Evolutionary conservation across 2,888 invertebrate species (phyloP).

Genomic region (Merodon equestris): DNA sequence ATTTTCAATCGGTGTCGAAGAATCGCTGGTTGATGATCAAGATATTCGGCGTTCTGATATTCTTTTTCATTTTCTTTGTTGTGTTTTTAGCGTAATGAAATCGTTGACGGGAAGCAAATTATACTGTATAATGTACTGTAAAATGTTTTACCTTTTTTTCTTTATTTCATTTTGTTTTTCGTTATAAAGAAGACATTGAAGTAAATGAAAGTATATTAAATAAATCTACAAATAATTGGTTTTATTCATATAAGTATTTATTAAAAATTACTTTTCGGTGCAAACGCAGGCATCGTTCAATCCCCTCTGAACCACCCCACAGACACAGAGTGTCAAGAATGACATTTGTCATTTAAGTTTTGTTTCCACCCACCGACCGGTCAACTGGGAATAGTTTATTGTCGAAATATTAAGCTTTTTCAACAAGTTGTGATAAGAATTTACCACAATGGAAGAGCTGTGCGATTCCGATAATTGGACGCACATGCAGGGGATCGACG

Average conservation of each 20-base stretch:
- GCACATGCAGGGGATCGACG: background rate
- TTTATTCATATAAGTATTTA: background rate
- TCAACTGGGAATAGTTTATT: too few relatives aligned
- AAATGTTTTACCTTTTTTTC: conserved; percentile 33
- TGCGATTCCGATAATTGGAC: too few relatives aligned
- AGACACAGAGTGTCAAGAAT: too few relatives aligned
- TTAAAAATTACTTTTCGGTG: background rate
- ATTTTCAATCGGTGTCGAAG: conserved; percentile 97
- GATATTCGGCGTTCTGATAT: conserved; percentile 98
- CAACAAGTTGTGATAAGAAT: too few relatives aligned
- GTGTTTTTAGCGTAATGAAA: conserved; percentile 91
- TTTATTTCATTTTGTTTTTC: conserved; percentile 33
- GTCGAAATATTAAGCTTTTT: too few relatives aligned
- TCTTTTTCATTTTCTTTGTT: conserved; percentile 99
- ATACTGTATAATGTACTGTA: conserved; percentile 41
- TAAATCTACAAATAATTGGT: conserved; percentile 15
- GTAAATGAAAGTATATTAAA: conserved; percentile 7
- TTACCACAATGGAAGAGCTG: too few relatives aligned
- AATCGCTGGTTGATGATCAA: conserved; percentile 99
- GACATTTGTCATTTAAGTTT: too few relatives aligned
- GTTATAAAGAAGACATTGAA: conserved; percentile 39
- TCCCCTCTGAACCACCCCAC: too few relatives aligned
- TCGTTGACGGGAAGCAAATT: conserved; percentile 34
- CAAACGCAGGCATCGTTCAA: too few relatives aligned
- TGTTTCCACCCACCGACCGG: too few relatives aligned